These are phyloP conservation scores for Cataglyphis altisquamis DNA, from an alignment of 2,888 invertebrate genomes.

Conservation along the genomic window DNA sequence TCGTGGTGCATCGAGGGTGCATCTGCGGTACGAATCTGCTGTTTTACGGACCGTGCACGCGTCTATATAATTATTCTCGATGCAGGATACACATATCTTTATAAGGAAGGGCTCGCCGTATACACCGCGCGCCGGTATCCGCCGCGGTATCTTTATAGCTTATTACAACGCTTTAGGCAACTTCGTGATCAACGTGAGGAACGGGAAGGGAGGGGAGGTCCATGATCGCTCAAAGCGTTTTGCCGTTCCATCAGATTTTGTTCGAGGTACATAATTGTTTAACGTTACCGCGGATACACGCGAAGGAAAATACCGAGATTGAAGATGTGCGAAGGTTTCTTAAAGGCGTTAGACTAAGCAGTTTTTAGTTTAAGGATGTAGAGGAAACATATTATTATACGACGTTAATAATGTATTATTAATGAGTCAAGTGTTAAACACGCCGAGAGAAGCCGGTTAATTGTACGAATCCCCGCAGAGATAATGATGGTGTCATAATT, in stretches of 20 bases:
- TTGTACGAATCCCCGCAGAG: neutral
- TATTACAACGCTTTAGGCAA: conserved; percentile 84
- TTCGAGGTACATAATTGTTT: conserved; percentile 53
- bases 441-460: conserved; percentile 18
- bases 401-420: conserved; percentile 37
- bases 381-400: conserved; percentile 20
- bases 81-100: conserved; percentile 79
- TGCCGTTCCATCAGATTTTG: conserved; percentile 48
- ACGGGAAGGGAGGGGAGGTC: conserved; percentile 35
- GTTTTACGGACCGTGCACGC: conserved; percentile 74
- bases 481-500: neutral
- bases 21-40: conserved; percentile 79
- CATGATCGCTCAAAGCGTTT: conserved; percentile 47
- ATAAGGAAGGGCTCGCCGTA: conserved; percentile 78
- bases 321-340: conserved; percentile 28
- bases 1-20: conserved; percentile 63
- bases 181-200: conserved; percentile 80
- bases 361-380: conserved; percentile 11
- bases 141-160: conserved; percentile 83
- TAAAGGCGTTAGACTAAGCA: conserved; percentile 43
- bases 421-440: conserved; percentile 40
- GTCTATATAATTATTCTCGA: conserved; percentile 81
- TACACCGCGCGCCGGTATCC: conserved; percentile 74
- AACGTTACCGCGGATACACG: conserved; percentile 28
- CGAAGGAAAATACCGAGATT: conserved; percentile 20